These are phyloP conservation scores for Parnassius mnemosyne DNA, from an alignment of 2,888 invertebrate genomes.

Conservation along the genomic window DNA sequence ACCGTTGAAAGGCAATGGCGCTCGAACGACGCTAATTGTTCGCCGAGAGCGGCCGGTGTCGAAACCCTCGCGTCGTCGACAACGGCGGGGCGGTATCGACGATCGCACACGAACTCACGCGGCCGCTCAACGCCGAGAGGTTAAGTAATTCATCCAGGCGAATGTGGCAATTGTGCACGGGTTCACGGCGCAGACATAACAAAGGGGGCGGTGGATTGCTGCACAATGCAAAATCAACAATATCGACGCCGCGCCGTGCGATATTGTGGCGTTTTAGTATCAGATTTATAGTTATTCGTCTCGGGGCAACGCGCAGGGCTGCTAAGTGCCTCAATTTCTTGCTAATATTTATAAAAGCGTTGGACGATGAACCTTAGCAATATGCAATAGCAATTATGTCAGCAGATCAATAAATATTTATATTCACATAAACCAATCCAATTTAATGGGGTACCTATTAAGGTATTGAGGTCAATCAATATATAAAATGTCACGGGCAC, in stretches of 20 bases:
- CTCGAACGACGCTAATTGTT: not conserved
- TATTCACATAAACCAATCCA: not conserved
- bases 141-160: slow-evolving; percentile 51
- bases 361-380: no score
- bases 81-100: not conserved
- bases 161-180: slow-evolving; percentile 51
- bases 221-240: not conserved
- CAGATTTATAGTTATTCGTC: not conserved
- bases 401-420: not conserved
- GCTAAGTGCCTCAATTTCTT: no score
- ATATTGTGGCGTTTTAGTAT: no score
- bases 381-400: no score
- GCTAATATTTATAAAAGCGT: no score
- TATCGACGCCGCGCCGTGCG: not conserved
- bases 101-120: not conserved
- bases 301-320: not conserved
- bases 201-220: slow-evolving; percentile 41
- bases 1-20: not conserved
- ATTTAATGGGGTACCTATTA: not conserved
- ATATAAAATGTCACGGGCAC: slow-evolving; percentile 8
- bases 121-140: slow-evolving; percentile 25
- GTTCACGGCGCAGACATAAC: slow-evolving; percentile 41
- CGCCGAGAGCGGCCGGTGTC: not conserved
- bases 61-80: slow-evolving; percentile 22
- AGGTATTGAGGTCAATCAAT: not conserved